Percentiles rank a stretch among this genome's conserved stretches.
phyloP scores from a whole-genome alignment of 2,797 vertebrate species.

The Lepus oiostolus region DNA sequence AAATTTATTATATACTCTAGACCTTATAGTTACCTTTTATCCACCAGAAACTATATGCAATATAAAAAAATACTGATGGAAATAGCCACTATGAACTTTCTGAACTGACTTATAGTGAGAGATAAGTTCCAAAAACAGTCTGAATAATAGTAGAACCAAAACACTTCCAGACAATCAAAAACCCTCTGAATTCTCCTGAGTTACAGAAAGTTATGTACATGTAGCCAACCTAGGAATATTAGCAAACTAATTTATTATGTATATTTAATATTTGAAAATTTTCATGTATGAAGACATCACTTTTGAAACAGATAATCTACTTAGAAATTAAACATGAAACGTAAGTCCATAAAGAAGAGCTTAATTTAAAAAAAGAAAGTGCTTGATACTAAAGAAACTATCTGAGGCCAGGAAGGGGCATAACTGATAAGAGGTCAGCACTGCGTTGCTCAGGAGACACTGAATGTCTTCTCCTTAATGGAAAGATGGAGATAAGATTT shows the following conservation, averaged over 20 bases:
- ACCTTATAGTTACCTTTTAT: not conserved
- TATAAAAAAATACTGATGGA: not conserved
- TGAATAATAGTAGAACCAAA: constrained; percentile 4
- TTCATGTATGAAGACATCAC: not conserved
- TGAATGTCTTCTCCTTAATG: constrained; percentile 38
- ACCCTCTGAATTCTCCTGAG: not conserved
- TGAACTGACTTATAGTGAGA: not conserved
- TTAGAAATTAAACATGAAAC: not conserved
- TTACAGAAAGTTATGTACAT: not conserved
- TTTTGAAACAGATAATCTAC: not conserved
- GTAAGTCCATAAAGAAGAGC: not conserved
- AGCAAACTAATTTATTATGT: not conserved
- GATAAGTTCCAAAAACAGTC: not conserved
- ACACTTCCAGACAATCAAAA: not conserved
- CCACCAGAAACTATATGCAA: not conserved
- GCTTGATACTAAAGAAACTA: not conserved
- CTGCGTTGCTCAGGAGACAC: not conserved
- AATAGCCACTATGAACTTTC: not conserved
- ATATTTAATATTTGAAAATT: not conserved
- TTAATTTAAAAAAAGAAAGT: not conserved
- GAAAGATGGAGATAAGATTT: constrained; percentile 23
- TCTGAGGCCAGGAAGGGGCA: not conserved
- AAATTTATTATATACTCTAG: not conserved
- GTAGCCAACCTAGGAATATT: not conserved
- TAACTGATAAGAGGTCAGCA: not conserved